phyloP scores from a whole-genome alignment of 1,140 invertebrate species.

The Sycophaga agraensis region DNA sequence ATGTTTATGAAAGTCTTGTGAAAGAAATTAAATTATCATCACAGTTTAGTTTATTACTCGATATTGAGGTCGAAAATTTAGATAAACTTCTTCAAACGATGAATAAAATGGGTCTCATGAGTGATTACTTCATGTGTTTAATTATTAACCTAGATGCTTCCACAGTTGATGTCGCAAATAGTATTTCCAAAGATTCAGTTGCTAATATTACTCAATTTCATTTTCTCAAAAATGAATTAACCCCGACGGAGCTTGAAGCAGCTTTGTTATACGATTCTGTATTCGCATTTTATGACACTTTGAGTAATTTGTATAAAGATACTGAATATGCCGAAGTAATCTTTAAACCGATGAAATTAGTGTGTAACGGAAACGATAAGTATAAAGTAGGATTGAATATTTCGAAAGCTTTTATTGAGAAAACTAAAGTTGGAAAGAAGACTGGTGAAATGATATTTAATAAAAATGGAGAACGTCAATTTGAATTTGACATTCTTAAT shows the following conservation, averaged over 20 bases:
- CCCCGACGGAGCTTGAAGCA: slow-evolving; percentile 56
- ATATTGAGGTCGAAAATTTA: slow-evolving; percentile 24
- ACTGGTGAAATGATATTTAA: slow-evolving; percentile 78
- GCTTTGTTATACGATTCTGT: slow-evolving; percentile 80
- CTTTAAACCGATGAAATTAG: slow-evolving; percentile 57
- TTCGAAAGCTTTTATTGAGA: slow-evolving; percentile 74
- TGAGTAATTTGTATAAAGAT: slow-evolving; percentile 59
- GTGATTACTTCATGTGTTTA: slow-evolving; percentile 26
- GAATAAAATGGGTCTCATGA: slow-evolving; percentile 19
- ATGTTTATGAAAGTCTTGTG: slow-evolving; percentile 20
- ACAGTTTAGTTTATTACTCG: slow-evolving; percentile 17
- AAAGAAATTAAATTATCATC: slow-evolving; percentile 19
- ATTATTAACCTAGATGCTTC: slow-evolving; percentile 14
- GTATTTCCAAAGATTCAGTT: slow-evolving; percentile 16
- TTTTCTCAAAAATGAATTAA: slow-evolving; percentile 4
- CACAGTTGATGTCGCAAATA: neutral
- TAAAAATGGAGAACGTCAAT: slow-evolving; percentile 69
- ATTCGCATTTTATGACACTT: slow-evolving; percentile 67
- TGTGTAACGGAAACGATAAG: slow-evolving; percentile 62
- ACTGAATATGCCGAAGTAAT: slow-evolving; percentile 42
- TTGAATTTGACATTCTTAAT: slow-evolving; percentile 78
- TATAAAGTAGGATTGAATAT: slow-evolving; percentile 71
- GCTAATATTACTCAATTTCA: slow-evolving; percentile 23
- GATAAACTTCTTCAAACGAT: slow-evolving; percentile 10
- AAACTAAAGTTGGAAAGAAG: slow-evolving; percentile 65